Percentiles rank a stretch among this genome's conserved stretches.
Conservation (phyloP, 2,113 vertebrate species). For the Apaloderma vittatum region DNA sequence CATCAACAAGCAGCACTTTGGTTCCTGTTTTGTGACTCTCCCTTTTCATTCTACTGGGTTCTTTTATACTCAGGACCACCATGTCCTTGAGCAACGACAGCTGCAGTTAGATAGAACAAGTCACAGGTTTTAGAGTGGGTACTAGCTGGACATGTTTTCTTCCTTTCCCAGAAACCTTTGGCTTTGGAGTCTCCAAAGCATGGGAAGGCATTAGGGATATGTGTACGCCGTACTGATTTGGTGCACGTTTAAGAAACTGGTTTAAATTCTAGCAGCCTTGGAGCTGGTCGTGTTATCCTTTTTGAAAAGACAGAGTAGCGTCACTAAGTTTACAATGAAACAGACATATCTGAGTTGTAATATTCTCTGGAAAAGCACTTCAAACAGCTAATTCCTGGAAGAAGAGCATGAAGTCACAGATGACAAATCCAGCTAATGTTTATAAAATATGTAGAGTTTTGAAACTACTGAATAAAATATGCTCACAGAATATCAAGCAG, state of each 20-base stretch:
- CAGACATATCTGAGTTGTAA: neutral
- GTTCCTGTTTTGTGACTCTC: neutral
- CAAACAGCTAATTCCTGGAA: slow-evolving; percentile 59
- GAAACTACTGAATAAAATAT: slow-evolving; percentile 20
- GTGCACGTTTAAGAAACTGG: neutral
- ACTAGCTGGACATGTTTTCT: neutral
- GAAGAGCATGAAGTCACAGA: neutral
- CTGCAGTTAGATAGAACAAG: neutral
- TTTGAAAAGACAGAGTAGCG: neutral
- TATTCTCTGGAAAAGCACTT: slow-evolving; percentile 38
- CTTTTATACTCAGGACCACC: neutral
- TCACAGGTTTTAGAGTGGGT: neutral
- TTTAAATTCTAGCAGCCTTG: neutral
- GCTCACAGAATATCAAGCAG: neutral
- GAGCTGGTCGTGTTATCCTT: neutral
- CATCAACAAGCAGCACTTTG: neutral
- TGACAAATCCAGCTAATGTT: slow-evolving; percentile 36
- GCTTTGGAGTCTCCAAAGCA: neutral
- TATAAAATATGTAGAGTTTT: slow-evolving; percentile 14
- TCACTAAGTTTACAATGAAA: neutral
- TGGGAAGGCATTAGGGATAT: neutral
- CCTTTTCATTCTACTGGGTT: neutral
- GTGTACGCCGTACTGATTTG: neutral
- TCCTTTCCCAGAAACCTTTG: neutral
- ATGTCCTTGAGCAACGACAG: neutral